Evolutionary conservation across 1,140 invertebrate genomes (phyloP).

Genomic region (Branchinecta lynchi): DNA sequence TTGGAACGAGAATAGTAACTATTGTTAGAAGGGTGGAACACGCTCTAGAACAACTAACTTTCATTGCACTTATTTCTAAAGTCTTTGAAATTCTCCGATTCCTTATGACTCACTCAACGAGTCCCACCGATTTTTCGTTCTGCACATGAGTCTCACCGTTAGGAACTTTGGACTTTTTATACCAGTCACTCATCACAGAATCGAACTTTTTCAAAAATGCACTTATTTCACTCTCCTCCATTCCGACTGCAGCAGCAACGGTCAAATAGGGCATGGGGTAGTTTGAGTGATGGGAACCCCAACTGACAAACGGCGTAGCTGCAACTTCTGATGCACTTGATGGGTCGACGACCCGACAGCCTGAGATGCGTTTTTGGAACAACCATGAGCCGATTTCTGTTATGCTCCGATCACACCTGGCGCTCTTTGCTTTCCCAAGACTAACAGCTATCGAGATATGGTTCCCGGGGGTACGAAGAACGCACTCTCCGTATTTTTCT

Average conservation of each 20-base stretch:
- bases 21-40: too few species aligned
- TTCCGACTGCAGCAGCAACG: constrained; percentile 52
- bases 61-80: too few species aligned
- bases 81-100: too few species aligned
- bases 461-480: constrained; percentile 51
- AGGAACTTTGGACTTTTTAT: neutral
- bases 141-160: too few species aligned
- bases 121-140: too few species aligned
- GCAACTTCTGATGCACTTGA: neutral
- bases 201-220: constrained; percentile 46
- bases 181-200: constrained; percentile 29
- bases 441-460: constrained; percentile 53
- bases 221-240: constrained; percentile 47
- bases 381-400: constrained; percentile 13
- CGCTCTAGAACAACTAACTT: too few species aligned
- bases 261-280: constrained; percentile 50
- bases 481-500: constrained; percentile 41
- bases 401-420: neutral
- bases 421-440: constrained; percentile 8
- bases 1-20: too few species aligned
- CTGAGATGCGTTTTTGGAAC: neutral
- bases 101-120: too few species aligned
- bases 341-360: constrained; percentile 11
- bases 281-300: constrained; percentile 48
- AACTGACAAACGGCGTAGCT: constrained; percentile 36